These are phyloP conservation scores for Eulemur albifrons DNA, from an alignment of 2,797 vertebrate species.

Conservation along the genomic window DNA sequence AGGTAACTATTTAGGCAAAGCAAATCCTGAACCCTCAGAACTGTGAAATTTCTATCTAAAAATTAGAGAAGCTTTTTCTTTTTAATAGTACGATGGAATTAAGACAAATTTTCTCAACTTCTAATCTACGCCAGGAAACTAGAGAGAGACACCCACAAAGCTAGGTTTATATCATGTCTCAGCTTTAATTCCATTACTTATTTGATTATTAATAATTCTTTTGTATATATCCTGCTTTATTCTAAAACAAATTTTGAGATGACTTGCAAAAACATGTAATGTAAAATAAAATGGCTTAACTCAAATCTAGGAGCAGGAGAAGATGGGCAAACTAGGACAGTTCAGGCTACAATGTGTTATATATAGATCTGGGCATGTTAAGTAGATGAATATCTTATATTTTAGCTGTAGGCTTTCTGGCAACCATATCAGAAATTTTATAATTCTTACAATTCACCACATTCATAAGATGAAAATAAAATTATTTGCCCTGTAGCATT, in stretches of 20 bases:
- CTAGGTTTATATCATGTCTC: not conserved
- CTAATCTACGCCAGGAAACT: not conserved
- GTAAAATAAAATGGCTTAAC: not conserved
- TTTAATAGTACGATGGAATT: not conserved
- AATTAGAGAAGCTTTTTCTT: not conserved
- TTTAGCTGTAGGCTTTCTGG: not conserved
- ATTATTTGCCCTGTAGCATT: not conserved
- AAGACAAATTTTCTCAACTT: not conserved
- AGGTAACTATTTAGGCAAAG: not conserved
- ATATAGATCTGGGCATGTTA: not conserved
- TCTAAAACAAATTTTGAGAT: not conserved
- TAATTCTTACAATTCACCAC: not conserved
- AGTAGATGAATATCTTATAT: not conserved
- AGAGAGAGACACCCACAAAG: not conserved
- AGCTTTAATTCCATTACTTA: not conserved
- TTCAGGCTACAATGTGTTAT: not conserved
- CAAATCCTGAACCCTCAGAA: not conserved
- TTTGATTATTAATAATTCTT: not conserved
- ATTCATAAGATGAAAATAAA: slow-evolving; percentile 2
- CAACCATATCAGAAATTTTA: not conserved
- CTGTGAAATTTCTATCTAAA: not conserved
- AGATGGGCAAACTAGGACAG: not conserved
- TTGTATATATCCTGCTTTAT: not conserved
- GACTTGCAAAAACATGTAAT: not conserved
- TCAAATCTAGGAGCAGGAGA: not conserved